A percentile compares a stretch with the other conserved stretches of the same genome.
These are phyloP conservation scores for Ruditapes philippinarum DNA, from an alignment of 1,140 invertebrate genomes.

Conservation along the genomic window DNA sequence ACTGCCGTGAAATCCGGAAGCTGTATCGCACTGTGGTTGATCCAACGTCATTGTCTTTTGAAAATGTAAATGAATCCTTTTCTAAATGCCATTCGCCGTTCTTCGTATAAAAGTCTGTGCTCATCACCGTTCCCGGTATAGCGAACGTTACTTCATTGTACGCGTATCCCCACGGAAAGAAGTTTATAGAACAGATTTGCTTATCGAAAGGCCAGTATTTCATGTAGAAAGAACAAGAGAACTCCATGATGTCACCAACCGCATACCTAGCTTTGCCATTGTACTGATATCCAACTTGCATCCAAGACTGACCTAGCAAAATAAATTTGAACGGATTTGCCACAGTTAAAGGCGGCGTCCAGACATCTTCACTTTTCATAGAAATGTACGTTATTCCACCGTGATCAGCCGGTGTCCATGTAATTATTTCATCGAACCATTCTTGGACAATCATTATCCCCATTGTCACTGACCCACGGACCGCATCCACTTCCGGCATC, in stretches of 20 bases:
- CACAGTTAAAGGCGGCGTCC: not conserved
- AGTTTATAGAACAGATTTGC: not conserved
- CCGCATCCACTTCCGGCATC: not conserved
- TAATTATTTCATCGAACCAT: constrained; percentile 24
- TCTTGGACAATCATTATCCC: not conserved
- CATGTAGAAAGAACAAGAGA: not conserved
- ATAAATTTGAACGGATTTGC: not conserved
- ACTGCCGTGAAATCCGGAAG: not conserved
- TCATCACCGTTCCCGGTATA: not conserved
- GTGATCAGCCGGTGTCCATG: not conserved
- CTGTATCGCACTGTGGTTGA: not conserved
- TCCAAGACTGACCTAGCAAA: not conserved
- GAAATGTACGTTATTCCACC: not conserved
- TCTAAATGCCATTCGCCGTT: constrained; percentile 28
- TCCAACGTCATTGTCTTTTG: not conserved
- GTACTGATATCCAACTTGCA: not conserved
- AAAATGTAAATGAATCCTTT: not conserved
- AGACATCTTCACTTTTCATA: not conserved
- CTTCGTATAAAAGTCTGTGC: not conserved
- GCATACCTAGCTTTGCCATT: not conserved
- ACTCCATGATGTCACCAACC: not conserved
- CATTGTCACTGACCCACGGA: not conserved
- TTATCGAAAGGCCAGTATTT: constrained; percentile 15
- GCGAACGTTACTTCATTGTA: not conserved
- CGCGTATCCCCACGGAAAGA: not conserved